Percentiles rank a stretch among this genome's conserved stretches.
Evolutionary conservation across 2,888 invertebrate genomes (phyloP).

Genomic region (Branchellion lobata): DNA sequence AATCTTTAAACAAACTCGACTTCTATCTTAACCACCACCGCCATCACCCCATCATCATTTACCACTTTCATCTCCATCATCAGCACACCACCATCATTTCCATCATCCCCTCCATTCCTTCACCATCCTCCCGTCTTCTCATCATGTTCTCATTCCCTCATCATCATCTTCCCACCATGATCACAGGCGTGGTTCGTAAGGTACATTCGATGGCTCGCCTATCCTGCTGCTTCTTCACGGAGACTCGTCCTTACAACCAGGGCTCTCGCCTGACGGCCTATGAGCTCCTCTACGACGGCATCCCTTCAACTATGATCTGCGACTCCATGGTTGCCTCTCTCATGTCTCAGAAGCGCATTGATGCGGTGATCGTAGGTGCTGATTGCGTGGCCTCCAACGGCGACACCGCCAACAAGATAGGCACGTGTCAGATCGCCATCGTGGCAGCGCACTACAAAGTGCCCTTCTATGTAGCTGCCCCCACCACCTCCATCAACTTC

Average conservation of each 20-base stretch:
- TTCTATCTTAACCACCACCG: no score
- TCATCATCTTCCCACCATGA: no score
- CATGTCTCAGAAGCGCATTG: conserved; percentile 79
- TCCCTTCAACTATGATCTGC: conserved; percentile 87
- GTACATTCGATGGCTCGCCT: conserved; percentile 68
- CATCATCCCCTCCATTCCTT: no score
- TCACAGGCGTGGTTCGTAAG: conserved; percentile 75
- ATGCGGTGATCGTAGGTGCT: conserved; percentile 93
- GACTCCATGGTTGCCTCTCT: conserved; percentile 92
- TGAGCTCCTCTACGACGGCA: conserved; percentile 77
- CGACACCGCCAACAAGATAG: conserved; percentile 96
- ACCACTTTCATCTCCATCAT: no score
- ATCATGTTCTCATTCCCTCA: no score
- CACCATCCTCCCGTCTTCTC: no score
- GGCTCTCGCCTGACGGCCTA: conserved; percentile 84
- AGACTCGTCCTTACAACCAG: conserved; percentile 97
- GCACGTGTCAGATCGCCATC: conserved; percentile 72
- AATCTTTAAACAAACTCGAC: no score
- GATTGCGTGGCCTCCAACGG: conserved; percentile 94
- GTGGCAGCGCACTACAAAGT: conserved; percentile 84
- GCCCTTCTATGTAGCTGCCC: conserved; percentile 93
- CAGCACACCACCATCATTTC: no score
- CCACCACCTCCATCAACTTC: conserved; percentile 83
- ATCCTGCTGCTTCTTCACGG: conserved; percentile 90
- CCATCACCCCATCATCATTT: no score